Percentiles rank a stretch among this genome's conserved stretches.
Evolutionary conservation across 1,140 invertebrate genomes (phyloP).

Genomic region (Monochamus saltuarius): DNA sequence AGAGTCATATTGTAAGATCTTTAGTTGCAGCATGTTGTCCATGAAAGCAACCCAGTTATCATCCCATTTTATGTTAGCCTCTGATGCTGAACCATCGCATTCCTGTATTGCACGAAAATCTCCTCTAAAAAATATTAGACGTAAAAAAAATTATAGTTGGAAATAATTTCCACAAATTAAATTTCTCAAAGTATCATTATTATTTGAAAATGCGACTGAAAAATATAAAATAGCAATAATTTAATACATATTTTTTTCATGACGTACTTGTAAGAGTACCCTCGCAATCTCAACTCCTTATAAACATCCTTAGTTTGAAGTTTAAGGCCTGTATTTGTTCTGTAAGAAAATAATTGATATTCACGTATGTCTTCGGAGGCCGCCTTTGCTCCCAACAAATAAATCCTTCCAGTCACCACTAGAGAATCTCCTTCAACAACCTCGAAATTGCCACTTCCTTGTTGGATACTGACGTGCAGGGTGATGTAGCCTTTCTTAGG

Average conservation of each 20-base stretch:
- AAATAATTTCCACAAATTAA: slow-evolving; percentile 59
- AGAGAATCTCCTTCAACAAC: slow-evolving; percentile 42
- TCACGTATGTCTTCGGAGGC: neutral
- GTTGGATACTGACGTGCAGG: slow-evolving; percentile 81
- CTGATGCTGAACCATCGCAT: slow-evolving; percentile 47
- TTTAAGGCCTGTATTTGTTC: neutral
- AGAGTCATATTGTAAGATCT: slow-evolving; percentile 72
- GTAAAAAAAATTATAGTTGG: too few relatives aligned
- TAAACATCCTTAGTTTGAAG: slow-evolving; percentile 74
- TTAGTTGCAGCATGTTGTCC: slow-evolving; percentile 90
- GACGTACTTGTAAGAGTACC: slow-evolving; percentile 80
- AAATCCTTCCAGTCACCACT: slow-evolving; percentile 20
- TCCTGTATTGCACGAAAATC: slow-evolving; percentile 63
- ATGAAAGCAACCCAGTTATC: slow-evolving; percentile 91
- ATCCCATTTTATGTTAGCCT: slow-evolving; percentile 65
- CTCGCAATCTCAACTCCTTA: slow-evolving; percentile 77
- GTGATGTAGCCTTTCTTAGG: slow-evolving; percentile 67
- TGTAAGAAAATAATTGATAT: neutral
- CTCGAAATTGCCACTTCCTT: slow-evolving; percentile 78
- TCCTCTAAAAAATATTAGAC: slow-evolving; percentile 48
- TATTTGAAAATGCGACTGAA: neutral
- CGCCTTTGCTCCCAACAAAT: neutral
- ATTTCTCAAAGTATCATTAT: slow-evolving; percentile 52
- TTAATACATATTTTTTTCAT: neutral
- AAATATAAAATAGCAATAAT: too few relatives aligned